phyloP scores from a whole-genome alignment of 1,140 invertebrate genomes.

The Leptinotarsa defecta region DNA sequence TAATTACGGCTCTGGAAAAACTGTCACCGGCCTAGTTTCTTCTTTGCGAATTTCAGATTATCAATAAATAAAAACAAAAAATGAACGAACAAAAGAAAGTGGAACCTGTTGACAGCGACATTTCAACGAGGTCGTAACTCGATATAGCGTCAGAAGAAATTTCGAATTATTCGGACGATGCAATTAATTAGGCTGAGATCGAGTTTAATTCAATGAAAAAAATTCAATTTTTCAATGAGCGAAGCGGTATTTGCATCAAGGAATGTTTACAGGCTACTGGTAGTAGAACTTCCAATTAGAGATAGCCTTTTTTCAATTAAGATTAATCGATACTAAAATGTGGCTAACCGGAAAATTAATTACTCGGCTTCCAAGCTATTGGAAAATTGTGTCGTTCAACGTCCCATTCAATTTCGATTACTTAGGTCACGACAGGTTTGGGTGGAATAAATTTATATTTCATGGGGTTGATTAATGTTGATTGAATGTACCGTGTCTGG shows the following conservation, averaged over 20 bases:
- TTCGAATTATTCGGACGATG: not conserved
- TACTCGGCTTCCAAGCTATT: not conserved
- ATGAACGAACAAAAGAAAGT: not conserved
- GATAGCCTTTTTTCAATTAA: not conserved
- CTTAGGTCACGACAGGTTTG: no score
- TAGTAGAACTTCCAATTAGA: not conserved
- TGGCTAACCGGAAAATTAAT: not conserved
- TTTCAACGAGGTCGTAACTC: not conserved
- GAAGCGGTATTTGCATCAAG: not conserved
- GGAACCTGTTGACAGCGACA: constrained; percentile 3
- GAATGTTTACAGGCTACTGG: not conserved
- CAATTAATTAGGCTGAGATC: not conserved
- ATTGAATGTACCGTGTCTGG: no score
- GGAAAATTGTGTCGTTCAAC: not conserved
- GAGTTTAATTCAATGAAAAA: not conserved
- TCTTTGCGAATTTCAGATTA: not conserved
- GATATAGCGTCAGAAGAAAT: not conserved
- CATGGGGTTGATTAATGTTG: no score
- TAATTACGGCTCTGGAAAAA: no score
- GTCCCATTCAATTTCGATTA: not conserved
- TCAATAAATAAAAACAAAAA: not conserved
- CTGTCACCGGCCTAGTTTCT: not conserved
- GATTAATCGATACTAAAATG: not conserved
- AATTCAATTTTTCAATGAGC: not conserved
- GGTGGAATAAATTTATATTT: no score